Evolutionary conservation across 2,797 vertebrate species (phyloP), one percentile per base, ranked within the genome.

Genomic region (Distichodus sexfasciatus): DNA sequence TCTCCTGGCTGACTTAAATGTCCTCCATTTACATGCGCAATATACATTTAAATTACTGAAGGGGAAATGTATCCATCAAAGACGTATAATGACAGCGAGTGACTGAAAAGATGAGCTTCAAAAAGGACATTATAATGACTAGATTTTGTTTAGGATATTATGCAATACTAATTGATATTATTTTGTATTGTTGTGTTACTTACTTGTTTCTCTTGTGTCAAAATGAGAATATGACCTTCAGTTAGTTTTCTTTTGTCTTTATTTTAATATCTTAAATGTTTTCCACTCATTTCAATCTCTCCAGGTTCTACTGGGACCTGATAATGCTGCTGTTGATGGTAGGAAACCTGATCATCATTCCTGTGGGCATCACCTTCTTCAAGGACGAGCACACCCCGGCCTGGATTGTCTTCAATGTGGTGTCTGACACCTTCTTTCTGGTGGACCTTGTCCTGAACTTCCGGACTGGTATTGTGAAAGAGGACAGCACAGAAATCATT

Each of bases 271-370:
- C n/a, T 36, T 55, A 35, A 2, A 48, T 23, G 26, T 6, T 38
- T 58, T 10, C 6, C 35, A 5, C 24, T 40, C 0, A 2, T 17
- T 40, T 24, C 79, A 55, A 74, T 15, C 76, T 36, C 55, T 81
- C 36, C 87, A 99, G 97, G 90, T 99, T 99, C 89, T 99, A 99
- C 61, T 99, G 97, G 97, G 97, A 99, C 84, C 87, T 99, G 83
- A 98, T 94, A 67, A 99, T 99, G 97, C 90, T 99, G 82, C 91
- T 99, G 66, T 90, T 99, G 82, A 99, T 99, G 97, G 97, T 99
- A 75, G 97, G 96, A 55, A 99, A 99, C 87, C 91, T 99, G 84
- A 98, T 99, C 90, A 98, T 99, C 89, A 99, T 99, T 75, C 97
- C 97, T 0, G 97, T 99, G 80, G 97, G 97, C 79, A 99, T 99